Percentiles rank a stretch among this genome's conserved stretches.
Evolutionary conservation across 2,797 vertebrate species (phyloP).

Genomic region (Mormyrus proboscirostris): DNA sequence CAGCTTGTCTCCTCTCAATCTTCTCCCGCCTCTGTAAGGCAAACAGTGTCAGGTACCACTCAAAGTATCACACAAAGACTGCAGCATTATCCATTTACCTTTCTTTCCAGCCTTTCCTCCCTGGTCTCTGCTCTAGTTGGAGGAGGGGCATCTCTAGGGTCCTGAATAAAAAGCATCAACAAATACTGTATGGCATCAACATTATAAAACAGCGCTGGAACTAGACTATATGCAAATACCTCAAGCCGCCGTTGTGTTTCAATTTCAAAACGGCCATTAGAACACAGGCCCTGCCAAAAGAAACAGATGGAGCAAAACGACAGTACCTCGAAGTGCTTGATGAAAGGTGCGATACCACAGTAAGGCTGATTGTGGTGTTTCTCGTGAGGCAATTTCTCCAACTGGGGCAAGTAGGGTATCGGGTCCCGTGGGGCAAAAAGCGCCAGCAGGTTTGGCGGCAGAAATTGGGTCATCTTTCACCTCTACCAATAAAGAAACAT

Average conservation of each 20-base stretch:
- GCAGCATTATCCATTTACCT: constrained; percentile 55
- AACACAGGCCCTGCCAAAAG: background rate
- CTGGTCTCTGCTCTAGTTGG: constrained; percentile 87
- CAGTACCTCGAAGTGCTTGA: constrained; percentile 82
- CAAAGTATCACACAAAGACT: background rate
- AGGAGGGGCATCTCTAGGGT: constrained; percentile 87
- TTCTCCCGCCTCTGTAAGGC: constrained; percentile 80
- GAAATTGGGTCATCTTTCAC: constrained; percentile 88
- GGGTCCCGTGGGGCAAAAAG: constrained; percentile 88
- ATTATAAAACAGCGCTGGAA: background rate
- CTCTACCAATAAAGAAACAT: constrained; percentile 31
- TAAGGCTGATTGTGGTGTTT: constrained; percentile 91
- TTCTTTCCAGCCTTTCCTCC: constrained; percentile 85
- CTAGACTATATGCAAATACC: background rate
- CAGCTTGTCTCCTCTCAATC: constrained; percentile 82
- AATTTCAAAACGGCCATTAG: background rate
- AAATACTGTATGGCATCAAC: too few relatives aligned
- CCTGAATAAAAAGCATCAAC: constrained; percentile 49
- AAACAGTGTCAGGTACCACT: background rate
- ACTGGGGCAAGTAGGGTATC: constrained; percentile 79
- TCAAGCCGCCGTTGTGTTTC: background rate
- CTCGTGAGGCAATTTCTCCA: constrained; percentile 86
- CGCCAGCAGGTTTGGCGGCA: constrained; percentile 86
- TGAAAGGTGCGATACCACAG: constrained; percentile 83
- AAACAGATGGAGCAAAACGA: background rate